Conservation (phyloP, 2,888 invertebrate genomes). For the Cremastinae sp. region DNA sequence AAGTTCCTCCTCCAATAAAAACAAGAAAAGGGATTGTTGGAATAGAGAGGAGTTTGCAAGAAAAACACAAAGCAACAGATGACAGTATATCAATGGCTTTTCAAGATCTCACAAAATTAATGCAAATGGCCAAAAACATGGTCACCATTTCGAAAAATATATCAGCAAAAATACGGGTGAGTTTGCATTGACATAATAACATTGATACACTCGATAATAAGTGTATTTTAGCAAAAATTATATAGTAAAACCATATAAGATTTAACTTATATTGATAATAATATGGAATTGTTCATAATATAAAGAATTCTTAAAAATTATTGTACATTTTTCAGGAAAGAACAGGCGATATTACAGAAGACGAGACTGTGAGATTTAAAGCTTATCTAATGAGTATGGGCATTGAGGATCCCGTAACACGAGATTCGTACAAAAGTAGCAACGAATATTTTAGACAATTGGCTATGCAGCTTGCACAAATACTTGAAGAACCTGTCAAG, state of each 20-base stretch:
- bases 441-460: slow-evolving; percentile 92
- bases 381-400: slow-evolving; percentile 97
- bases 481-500: slow-evolving; percentile 90
- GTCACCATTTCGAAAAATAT: slow-evolving; percentile 95
- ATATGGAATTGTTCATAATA: too few species aligned
- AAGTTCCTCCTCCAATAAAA: slow-evolving; percentile 82
- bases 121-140: slow-evolving; percentile 99
- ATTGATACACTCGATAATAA: too few species aligned
- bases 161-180: slow-evolving; percentile 92
- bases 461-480: slow-evolving; percentile 91
- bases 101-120: slow-evolving; percentile 95
- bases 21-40: slow-evolving; percentile 95
- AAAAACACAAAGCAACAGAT: slow-evolving; percentile 94
- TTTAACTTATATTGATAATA: slow-evolving; percentile 18
- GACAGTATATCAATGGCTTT: slow-evolving; percentile 96
- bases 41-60: slow-evolving; percentile 95
- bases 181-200: slow-evolving; percentile 67
- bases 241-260: background rate
- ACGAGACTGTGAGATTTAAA: slow-evolving; percentile 98
- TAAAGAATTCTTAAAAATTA: too few species aligned
- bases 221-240: too few species aligned
- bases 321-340: too few species aligned
- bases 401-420: slow-evolving; percentile 98
- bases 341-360: slow-evolving; percentile 97
- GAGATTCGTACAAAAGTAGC: slow-evolving; percentile 93